Base-by-base conservation (phyloP, 2,888 invertebrate species). In the Leistus spinibarbis region DNA sequence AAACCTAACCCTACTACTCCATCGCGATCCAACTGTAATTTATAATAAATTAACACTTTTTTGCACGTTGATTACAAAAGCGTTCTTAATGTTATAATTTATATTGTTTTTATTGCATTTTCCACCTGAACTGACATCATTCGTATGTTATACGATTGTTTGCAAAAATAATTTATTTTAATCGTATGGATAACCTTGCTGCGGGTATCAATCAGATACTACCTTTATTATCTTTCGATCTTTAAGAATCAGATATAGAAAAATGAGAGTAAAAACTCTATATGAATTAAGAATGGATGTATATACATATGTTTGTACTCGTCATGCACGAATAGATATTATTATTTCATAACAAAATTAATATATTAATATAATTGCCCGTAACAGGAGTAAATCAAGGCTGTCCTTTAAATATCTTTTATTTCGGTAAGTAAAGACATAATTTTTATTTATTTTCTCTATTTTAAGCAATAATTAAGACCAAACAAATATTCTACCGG, bases 121-220 rank as follows among this genome's bases (percentile, higher is more conserved):
- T 71, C 71, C 53, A 71, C 71, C 63, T 71, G 64, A 71, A 54
- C 64, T 71, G 64, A 72, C 72, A 65, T 71, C 64, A 72, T 27
- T 40, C 72, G 57, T 27, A 2, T 60, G n/a, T n/a, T n/a, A n/a
- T 60, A 60, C 13, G 19, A 60, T 65, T 72, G 72, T 72, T 72
- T 64, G n/a, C 23, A 62, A 24, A 54, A 68, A 72, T 72, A 65
- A 72, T 72, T 65, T 66, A 65, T 72, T 72, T 56, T 71, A 71
- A 71, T 71, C 71, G 27, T 63, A 71, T 64, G 62, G 54, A 71
- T 72, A 72, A 65, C 72, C 72, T 72, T 72, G 72, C 27, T 72
- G 27, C 17, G 13, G 64, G 72, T 64, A 72, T 72, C 64, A 57
- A 65, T 72, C 72, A 72, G n/a, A 56, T 40, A 66, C 27, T 23